Conservation (phyloP, 2,113 vertebrate species). For the Bucco capensis region DNA sequence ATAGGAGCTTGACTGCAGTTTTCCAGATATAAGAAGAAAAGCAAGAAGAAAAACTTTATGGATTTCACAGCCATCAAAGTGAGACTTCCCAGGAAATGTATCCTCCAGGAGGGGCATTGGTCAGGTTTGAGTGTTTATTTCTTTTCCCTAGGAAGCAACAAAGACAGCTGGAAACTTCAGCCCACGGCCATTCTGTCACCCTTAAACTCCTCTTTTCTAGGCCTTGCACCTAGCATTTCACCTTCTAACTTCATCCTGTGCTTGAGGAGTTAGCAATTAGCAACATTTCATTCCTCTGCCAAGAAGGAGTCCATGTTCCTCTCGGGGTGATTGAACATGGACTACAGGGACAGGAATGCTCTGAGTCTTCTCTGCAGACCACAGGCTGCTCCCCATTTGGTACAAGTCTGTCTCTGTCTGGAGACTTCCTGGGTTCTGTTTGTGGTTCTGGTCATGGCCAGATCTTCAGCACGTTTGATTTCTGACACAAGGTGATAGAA, state of each 20-base stretch:
- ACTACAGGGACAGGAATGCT: not conserved
- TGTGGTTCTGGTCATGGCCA: not conserved
- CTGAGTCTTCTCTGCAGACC: not conserved
- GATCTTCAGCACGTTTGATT: not conserved
- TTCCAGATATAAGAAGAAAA: not conserved
- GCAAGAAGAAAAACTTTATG: not conserved
- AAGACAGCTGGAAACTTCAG: not conserved
- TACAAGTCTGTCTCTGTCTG: not conserved
- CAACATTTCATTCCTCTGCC: not conserved
- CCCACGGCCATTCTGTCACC: not conserved
- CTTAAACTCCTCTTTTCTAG: not conserved
- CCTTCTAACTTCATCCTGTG: not conserved
- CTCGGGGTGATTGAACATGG: not conserved
- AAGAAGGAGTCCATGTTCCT: not conserved
- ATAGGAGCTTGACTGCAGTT: not conserved
- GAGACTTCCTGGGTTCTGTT: not conserved
- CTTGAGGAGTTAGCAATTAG: not conserved
- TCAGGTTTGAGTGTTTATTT: not conserved
- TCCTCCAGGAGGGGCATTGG: not conserved
- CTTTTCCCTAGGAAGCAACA: not conserved
- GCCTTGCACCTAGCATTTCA: not conserved
- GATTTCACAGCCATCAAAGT: constrained; percentile 21
- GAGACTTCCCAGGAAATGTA: constrained; percentile 20
- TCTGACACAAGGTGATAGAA: not conserved
- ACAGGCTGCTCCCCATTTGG: not conserved